These are phyloP conservation scores for Acrocephalus kingi DNA, from an alignment of 2,113 vertebrate genomes.

Conservation along the genomic window DNA sequence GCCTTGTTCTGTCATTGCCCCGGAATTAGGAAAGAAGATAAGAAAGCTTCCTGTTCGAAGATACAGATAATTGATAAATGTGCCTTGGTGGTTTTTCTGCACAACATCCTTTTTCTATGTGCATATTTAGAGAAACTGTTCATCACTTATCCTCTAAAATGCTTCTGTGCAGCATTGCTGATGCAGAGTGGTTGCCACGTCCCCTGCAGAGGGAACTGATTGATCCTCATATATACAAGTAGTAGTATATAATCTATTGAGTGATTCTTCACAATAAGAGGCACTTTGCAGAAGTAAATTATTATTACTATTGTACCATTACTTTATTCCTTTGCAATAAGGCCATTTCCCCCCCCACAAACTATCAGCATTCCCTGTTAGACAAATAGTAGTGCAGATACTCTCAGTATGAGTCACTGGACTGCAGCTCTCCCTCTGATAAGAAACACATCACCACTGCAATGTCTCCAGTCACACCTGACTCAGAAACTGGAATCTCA, in stretches of 20 bases:
- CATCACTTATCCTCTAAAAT: background rate
- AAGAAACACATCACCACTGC: background rate
- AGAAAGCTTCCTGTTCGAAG: background rate
- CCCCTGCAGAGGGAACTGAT: background rate
- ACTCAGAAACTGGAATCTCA: conserved; percentile 15
- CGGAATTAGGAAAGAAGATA: background rate
- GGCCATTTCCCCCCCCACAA: background rate
- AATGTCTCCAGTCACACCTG: background rate
- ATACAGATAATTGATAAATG: background rate
- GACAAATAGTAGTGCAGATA: background rate
- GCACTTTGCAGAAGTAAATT: conserved; percentile 36
- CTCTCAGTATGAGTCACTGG: conserved; percentile 25
- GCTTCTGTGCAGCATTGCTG: background rate
- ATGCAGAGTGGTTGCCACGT: background rate
- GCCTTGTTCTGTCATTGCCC: background rate
- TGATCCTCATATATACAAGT: background rate
- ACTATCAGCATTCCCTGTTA: background rate
- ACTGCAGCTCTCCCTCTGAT: conserved; percentile 18
- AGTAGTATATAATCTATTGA: background rate
- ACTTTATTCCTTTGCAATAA: conserved; percentile 25
- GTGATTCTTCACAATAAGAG: conserved; percentile 34
- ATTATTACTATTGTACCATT: conserved; percentile 22
- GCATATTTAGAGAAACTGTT: background rate
- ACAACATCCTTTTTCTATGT: background rate
- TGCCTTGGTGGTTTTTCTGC: background rate